These are phyloP conservation scores for Numenius phaeopus DNA, from an alignment of 2,797 vertebrate genomes.

Conservation along the genomic window DNA sequence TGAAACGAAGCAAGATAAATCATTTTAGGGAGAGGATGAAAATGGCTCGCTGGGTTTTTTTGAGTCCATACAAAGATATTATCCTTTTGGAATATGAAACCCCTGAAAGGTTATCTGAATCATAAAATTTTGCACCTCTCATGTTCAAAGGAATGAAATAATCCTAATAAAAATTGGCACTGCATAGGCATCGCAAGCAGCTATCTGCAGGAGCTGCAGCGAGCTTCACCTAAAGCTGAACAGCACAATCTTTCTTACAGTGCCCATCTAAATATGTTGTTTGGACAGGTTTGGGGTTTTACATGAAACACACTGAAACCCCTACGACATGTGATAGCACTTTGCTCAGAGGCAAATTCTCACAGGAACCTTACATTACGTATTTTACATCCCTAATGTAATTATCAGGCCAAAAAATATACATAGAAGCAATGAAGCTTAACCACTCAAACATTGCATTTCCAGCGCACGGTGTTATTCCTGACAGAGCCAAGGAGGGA, in stretches of 20 bases:
- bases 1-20: neutral
- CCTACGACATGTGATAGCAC: neutral
- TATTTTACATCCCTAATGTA: neutral
- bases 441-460: neutral
- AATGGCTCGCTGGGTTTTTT: neutral
- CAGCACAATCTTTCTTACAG: neutral
- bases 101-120: neutral
- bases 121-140: constrained; percentile 17
- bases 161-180: neutral
- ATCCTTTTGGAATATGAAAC: neutral
- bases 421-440: neutral
- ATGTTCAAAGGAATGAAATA: constrained; percentile 6
- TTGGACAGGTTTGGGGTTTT: neutral
- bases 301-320: neutral
- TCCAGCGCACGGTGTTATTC: neutral
- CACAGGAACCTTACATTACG: neutral
- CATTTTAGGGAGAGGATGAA: neutral
- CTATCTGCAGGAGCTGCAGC: neutral
- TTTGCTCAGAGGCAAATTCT: neutral
- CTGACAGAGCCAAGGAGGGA: neutral
- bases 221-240: neutral
- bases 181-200: neutral
- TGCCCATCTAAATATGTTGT: neutral
- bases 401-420: neutral
- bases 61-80: neutral